These are phyloP conservation scores for Patella vulgata DNA, from an alignment of 1,140 invertebrate species.

Conservation along the genomic window DNA sequence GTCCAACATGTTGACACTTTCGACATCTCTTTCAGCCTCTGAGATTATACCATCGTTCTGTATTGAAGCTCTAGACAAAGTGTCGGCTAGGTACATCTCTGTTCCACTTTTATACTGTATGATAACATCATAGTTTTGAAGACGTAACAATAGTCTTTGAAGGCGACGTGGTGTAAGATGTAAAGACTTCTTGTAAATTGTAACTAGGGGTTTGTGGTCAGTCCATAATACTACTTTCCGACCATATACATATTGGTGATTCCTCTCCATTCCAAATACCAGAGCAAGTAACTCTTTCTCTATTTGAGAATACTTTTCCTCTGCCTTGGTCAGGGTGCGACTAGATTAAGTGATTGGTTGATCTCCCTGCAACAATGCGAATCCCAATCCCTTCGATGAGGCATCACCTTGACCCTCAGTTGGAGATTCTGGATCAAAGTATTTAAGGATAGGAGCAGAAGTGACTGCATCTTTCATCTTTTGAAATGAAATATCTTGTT, in stretches of 20 bases:
- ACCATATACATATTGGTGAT: conserved; percentile 64
- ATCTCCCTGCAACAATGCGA: conserved; percentile 6
- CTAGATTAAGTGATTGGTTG: conserved; percentile 63
- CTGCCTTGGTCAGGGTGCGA: conserved; percentile 50
- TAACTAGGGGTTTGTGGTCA: conserved; percentile 34
- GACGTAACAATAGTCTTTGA: conserved; percentile 45
- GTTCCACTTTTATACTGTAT: conserved; percentile 57
- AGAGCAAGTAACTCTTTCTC: conserved; percentile 67
- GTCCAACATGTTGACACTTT: neutral
- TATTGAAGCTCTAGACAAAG: conserved; percentile 33
- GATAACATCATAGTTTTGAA: conserved; percentile 65
- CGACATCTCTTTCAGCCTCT: neutral
- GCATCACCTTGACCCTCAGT: conserved; percentile 2
- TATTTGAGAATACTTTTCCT: conserved; percentile 65
- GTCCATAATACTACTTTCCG: conserved; percentile 24
- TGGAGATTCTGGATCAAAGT: neutral
- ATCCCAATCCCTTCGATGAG: conserved; percentile 8
- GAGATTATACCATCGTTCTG: neutral
- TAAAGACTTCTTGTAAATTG: conserved; percentile 32
- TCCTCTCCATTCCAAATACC: conserved; percentile 55
- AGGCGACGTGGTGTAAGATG: conserved; percentile 27
- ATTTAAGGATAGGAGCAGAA: neutral
- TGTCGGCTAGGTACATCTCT: conserved; percentile 64
- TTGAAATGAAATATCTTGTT: conserved; percentile 14
- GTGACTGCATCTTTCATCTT: conserved; percentile 6